phyloP scores from a whole-genome alignment of 2,113 vertebrate genomes.

The Alexandromys fortis region DNA sequence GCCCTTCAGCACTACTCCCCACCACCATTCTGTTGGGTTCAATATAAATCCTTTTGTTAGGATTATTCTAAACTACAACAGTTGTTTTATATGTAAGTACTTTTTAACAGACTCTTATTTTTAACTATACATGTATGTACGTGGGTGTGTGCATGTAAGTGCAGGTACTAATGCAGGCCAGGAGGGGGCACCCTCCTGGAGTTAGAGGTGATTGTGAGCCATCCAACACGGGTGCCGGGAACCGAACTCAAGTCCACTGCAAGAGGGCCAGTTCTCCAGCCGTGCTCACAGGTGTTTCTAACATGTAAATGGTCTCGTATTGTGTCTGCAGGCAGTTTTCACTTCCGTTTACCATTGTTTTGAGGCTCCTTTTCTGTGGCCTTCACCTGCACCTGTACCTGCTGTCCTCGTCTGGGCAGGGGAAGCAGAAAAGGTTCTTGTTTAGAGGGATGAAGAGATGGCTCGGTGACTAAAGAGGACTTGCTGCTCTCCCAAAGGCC shows the following conservation, averaged over 20 bases:
- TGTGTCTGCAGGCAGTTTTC: background rate
- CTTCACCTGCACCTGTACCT: background rate
- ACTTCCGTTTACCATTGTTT: background rate
- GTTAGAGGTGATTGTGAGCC: background rate
- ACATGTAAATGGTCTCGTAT: background rate
- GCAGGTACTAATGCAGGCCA: background rate
- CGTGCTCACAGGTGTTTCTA: background rate
- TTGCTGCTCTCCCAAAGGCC: too few relatives aligned
- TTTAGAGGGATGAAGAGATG: background rate
- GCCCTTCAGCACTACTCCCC: background rate
- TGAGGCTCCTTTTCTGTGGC: background rate
- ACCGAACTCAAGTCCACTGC: background rate
- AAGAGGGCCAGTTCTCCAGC: background rate
- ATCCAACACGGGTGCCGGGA: background rate
- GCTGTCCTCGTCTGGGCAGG: background rate
- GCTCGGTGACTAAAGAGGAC: too few relatives aligned
- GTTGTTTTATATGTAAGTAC: background rate
- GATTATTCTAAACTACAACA: background rate
- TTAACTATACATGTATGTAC: background rate
- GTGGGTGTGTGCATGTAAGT: background rate
- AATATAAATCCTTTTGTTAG: background rate
- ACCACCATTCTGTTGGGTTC: background rate
- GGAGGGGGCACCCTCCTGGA: too few relatives aligned
- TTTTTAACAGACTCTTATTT: background rate
- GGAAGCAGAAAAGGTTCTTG: background rate